Evolutionary conservation across 2,888 invertebrate species (phyloP).

Genomic region (Caenorhabditis doughertyi): DNA sequence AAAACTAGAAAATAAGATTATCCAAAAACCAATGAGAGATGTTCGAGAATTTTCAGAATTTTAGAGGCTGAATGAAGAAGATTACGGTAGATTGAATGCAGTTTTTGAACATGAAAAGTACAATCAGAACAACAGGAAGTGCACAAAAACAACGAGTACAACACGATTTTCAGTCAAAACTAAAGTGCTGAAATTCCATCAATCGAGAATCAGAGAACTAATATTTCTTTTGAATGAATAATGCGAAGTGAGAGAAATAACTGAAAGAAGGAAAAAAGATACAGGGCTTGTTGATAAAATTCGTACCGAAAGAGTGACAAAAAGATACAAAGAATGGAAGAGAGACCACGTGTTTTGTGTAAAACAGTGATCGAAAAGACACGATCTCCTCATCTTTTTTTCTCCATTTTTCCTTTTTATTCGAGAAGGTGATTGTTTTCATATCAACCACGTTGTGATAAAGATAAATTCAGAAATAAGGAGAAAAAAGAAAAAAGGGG

Average conservation of each 20-base stretch:
- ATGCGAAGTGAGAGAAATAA: not conserved
- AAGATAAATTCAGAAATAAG: constrained; percentile 12
- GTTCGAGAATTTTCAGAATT: not conserved
- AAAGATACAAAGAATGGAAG: constrained; percentile 20
- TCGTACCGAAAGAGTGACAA: constrained; percentile 30
- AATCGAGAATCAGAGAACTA: constrained; percentile 10
- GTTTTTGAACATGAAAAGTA: constrained; percentile 28
- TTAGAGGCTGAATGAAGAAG: not conserved
- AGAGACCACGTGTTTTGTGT: constrained; percentile 21
- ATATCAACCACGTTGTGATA: constrained; percentile 26
- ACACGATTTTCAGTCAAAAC: constrained; percentile 17
- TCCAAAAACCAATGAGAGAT: not conserved
- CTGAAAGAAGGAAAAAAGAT: not conserved
- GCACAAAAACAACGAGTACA: constrained; percentile 27
- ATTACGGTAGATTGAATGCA: constrained; percentile 17
- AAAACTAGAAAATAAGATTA: not conserved
- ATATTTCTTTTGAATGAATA: not conserved
- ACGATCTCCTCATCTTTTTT: constrained; percentile 4
- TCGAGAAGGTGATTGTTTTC: constrained; percentile 4
- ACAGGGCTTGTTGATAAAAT: constrained; percentile 17
- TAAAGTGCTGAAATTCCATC: constrained; percentile 16
- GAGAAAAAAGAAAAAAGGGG: constrained; percentile 9
- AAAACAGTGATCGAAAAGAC: constrained; percentile 26
- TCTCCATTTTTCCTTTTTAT: not conserved
- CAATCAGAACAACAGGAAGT: constrained; percentile 8